Base-by-base conservation (phyloP, 2,113 vertebrate genomes). In the Hippocampus barbouri region DNA sequence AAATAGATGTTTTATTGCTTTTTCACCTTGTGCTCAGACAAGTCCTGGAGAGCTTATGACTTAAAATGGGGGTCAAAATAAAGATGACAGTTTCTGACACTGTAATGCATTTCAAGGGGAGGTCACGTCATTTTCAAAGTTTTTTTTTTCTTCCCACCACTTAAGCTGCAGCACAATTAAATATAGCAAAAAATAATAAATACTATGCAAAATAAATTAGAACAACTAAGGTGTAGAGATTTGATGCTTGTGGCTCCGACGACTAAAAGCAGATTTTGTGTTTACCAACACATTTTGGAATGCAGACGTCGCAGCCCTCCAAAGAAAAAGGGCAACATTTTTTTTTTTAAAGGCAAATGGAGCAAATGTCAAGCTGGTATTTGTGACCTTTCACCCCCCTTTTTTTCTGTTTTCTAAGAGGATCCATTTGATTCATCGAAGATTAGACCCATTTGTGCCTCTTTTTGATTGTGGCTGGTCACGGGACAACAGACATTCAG, bases 171-270 rank as follows among this genome's bases (percentile, higher is more conserved):
- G 78, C 77, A 81, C 76, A 85, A 80, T 87, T 82, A 91, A 90
- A 88, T 89, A 91, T 83, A 87, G 65, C 82, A 89, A 89, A 83
- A 38, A 87, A 89, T 87, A 91, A 89, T 89, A 88, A 89, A 68
- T 83, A 87, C 79, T 81, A 85, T 81, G 79, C 77, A 83, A 89
- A 90, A 90, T 90, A 91, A 89, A 87, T 90, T 86, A 89, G 70
- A 80, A 72, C 65, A 77, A 77, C 60, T 62, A 72, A 40, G 78
- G 77, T 81, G 12, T 69, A 23, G 70, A 54, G 74, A 21, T 21
- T 7, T 78, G 66, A 69, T 74, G 72, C 74, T 67, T 70, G 80
- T 77, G 64, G 64, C 64, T 66, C 64, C 6, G n/a, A 80, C 69
- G 70, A 83, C 83, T 78, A 77, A 77, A 87, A 85, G 84, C 84